Conservation (phyloP, 2,888 invertebrate species). For the Parelbella ahira region DNA sequence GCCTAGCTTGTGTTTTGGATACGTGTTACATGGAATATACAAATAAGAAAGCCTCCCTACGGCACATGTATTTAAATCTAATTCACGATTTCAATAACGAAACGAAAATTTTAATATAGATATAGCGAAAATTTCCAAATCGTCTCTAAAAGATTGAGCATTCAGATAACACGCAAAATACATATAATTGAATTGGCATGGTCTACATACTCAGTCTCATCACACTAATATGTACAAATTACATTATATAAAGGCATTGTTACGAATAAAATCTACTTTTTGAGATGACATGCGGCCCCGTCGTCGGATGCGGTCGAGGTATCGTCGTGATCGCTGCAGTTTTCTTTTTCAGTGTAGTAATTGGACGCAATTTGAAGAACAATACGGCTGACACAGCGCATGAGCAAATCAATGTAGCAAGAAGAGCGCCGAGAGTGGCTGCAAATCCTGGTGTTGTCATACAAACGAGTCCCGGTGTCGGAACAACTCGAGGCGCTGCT, state of each 20-base stretch:
- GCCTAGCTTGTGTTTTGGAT: slow-evolving; percentile 15
- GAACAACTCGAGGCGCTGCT: slow-evolving; percentile 75
- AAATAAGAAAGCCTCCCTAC: slow-evolving; percentile 43
- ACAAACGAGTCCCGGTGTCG: slow-evolving; percentile 90
- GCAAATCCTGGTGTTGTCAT: slow-evolving; percentile 97
- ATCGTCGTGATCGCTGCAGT: slow-evolving; percentile 73
- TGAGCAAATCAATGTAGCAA: slow-evolving; percentile 90
- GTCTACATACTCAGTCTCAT: slow-evolving; percentile 76
- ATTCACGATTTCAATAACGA: slow-evolving; percentile 7
- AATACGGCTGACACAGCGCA: slow-evolving; percentile 93
- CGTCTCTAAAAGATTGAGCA: slow-evolving; percentile 47
- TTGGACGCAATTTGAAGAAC: slow-evolving; percentile 89
- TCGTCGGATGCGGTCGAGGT: slow-evolving; percentile 66
- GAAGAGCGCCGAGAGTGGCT: slow-evolving; percentile 89
- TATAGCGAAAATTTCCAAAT: slow-evolving; percentile 18
- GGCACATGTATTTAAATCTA: slow-evolving; percentile 24
- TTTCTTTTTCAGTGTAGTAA: slow-evolving; percentile 79
- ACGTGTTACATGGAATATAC: slow-evolving; percentile 18
- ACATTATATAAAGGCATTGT: slow-evolving; percentile 54
- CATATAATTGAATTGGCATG: slow-evolving; percentile 66
- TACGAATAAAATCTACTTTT: slow-evolving; percentile 86
- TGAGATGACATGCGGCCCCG: slow-evolving; percentile 69
- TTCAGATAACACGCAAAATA: slow-evolving; percentile 52
- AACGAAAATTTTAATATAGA: no score
- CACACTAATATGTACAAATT: slow-evolving; percentile 79